Conservation (phyloP, 1,140 invertebrate species). For the Drosophila truncata region DNA sequence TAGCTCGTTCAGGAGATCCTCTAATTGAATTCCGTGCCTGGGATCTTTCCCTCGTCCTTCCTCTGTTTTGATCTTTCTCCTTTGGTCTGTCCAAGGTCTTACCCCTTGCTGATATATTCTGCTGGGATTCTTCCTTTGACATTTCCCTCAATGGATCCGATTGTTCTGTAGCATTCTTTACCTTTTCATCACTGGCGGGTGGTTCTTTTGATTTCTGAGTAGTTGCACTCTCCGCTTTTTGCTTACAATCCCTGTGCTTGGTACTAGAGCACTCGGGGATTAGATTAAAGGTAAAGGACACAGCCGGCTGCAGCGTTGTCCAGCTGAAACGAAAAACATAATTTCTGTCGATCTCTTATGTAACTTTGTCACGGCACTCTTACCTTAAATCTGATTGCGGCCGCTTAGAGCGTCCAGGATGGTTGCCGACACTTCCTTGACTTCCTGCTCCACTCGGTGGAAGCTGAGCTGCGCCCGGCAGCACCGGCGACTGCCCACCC, state of each 20-base stretch:
- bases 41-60: constrained; percentile 6
- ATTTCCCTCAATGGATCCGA: constrained; percentile 3
- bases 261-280: constrained; percentile 46
- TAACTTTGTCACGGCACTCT: constrained; percentile 7
- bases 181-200: constrained; percentile 2
- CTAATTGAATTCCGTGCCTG: neutral
- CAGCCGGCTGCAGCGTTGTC: constrained; percentile 49
- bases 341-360: neutral
- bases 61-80: neutral
- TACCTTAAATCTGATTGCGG: constrained; percentile 58
- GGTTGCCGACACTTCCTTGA: constrained; percentile 3
- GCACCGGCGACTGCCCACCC: neutral
- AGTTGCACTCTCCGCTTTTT: constrained; percentile 5
- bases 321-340: constrained; percentile 30
- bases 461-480: constrained; percentile 9
- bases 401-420: constrained; percentile 17
- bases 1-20: neutral
- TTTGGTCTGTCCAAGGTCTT: neutral
- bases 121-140: neutral
- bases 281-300: constrained; percentile 55
- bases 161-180: constrained; percentile 11
- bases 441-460: constrained; percentile 17
- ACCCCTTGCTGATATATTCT: neutral
- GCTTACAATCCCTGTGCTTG: constrained; percentile 53
- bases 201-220: constrained; percentile 12